Conservation (phyloP, 2,113 vertebrate genomes). For the Hippoglossus stenolepis region DNA sequence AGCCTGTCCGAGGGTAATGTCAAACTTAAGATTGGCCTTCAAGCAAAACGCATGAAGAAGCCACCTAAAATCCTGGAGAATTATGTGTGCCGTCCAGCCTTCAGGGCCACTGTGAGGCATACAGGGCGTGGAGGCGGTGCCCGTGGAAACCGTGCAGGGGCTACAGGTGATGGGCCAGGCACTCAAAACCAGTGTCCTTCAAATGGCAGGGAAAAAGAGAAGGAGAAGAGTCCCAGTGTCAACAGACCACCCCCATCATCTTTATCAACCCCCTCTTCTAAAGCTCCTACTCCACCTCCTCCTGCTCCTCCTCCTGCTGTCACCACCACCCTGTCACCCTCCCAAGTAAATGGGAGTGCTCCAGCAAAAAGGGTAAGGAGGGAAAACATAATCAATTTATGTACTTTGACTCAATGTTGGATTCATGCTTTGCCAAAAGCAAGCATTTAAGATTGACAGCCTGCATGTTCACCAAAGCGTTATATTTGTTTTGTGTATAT, state of each 20-base stretch:
- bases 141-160: conserved; percentile 69
- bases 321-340: conserved; percentile 61
- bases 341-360: conserved; percentile 77
- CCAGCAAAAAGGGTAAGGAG: conserved; percentile 79
- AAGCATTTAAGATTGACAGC: conserved; percentile 1
- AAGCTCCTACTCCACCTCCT: conserved; percentile 68
- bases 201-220: conserved; percentile 76
- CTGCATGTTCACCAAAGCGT: conserved; percentile 7
- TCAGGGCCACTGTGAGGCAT: conserved; percentile 91
- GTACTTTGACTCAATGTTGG: conserved; percentile 19
- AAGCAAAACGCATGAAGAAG: conserved; percentile 97
- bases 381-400: background rate
- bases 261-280: conserved; percentile 60
- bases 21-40: conserved; percentile 96
- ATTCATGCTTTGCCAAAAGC: conserved; percentile 20
- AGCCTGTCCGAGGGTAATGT: conserved; percentile 95
- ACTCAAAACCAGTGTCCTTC: conserved; percentile 67
- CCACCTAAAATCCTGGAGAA: conserved; percentile 98
- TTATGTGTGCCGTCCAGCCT: conserved; percentile 95
- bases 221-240: conserved; percentile 73
- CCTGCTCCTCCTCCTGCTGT: conserved; percentile 60
- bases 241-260: conserved; percentile 63
- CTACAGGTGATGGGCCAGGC: conserved; percentile 55
- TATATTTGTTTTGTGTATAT: background rate
- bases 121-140: conserved; percentile 67